A percentile compares a stretch with the other conserved stretches of the same genome.
Conservation (phyloP, 2,888 invertebrate genomes). For the Campoplex capitator region DNA sequence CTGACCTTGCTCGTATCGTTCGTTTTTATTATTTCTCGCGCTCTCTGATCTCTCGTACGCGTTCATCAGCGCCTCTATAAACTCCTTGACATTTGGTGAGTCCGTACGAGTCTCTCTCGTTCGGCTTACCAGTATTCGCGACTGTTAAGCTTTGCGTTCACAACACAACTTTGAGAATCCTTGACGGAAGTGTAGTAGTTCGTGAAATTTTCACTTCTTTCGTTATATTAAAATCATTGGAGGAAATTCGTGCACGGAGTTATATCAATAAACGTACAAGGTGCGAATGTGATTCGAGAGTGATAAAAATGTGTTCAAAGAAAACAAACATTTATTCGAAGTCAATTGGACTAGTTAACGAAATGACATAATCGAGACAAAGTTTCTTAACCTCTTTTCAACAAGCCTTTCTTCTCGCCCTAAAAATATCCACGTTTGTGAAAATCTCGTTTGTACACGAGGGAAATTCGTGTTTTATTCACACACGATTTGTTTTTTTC, state of each 20-base stretch:
- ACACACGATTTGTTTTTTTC: neutral
- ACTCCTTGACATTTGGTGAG: constrained; percentile 15
- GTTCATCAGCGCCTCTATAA: constrained; percentile 13
- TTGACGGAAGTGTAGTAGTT: neutral
- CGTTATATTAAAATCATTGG: no score
- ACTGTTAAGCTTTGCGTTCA: no score
- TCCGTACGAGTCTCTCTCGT: constrained; percentile 35
- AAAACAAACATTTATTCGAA: neutral
- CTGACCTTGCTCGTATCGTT: neutral
- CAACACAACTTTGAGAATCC: no score
- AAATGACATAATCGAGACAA: neutral
- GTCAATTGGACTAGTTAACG: neutral
- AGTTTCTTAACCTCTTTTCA: neutral
- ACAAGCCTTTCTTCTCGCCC: neutral
- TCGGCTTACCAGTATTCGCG: neutral
- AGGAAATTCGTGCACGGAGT: neutral
- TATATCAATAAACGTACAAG: neutral
- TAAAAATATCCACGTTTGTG: neutral
- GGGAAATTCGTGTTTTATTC: neutral
- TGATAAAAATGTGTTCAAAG: neutral
- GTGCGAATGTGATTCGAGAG: neutral
- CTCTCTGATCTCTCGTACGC: constrained; percentile 8
- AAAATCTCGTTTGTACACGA: neutral
- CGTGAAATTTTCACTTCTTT: neutral
- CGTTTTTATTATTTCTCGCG: neutral